phyloP scores from a whole-genome alignment of 2,113 vertebrate genomes.

The Urocolius indicus region DNA sequence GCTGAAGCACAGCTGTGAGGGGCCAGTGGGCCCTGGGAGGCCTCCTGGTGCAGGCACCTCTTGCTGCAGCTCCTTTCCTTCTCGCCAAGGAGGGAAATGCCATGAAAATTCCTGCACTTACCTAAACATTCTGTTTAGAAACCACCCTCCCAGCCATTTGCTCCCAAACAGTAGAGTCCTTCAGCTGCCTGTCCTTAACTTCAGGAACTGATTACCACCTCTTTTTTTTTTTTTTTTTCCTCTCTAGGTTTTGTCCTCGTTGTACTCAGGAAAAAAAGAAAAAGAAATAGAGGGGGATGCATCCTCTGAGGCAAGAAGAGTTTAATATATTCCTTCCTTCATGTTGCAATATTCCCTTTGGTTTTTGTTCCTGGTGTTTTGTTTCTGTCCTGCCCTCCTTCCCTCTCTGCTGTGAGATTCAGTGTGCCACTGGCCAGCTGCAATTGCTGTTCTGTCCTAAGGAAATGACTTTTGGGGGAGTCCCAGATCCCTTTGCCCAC shows the following conservation, averaged over 20 bases:
- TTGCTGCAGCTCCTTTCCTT: neutral
- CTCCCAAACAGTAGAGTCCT: neutral
- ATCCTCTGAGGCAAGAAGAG: constrained; percentile 24
- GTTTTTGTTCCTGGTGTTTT: neutral
- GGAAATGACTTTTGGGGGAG: neutral
- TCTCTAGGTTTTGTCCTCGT: constrained; percentile 92
- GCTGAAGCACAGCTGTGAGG: neutral
- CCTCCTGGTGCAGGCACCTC: neutral
- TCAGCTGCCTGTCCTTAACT: neutral
- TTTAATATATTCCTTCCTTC: constrained; percentile 51
- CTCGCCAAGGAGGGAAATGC: neutral
- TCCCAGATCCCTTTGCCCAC: neutral
- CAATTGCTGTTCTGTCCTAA: constrained; percentile 46
- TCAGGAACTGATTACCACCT: neutral
- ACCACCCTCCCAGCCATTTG: neutral
- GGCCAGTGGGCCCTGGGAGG: neutral
- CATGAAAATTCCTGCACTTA: neutral
- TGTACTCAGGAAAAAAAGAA: constrained; percentile 94
- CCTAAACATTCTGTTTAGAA: neutral
- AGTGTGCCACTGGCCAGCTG: constrained; percentile 68
- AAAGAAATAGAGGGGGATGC: constrained; percentile 80
- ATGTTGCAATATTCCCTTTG: constrained; percentile 63
- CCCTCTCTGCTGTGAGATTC: constrained; percentile 47
- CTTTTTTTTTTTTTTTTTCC: neutral
- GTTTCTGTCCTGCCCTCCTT: constrained; percentile 58